Evolutionary conservation across 1,140 invertebrate species (phyloP).

Genomic region (Lepidotrigona ventralis): DNA sequence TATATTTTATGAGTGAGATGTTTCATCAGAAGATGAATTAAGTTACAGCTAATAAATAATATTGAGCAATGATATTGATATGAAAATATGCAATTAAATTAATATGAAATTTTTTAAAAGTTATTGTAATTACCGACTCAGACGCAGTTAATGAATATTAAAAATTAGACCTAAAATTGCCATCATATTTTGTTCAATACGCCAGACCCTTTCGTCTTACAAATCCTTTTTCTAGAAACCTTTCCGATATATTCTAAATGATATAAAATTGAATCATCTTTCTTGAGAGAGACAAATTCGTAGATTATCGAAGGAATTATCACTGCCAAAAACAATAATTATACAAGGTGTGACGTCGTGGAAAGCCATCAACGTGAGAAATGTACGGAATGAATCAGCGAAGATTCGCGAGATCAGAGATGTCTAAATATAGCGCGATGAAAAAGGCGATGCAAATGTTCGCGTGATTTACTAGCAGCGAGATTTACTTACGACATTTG

Average conservation of each 20-base stretch:
- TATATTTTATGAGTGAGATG: too few species aligned
- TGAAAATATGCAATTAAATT: too few species aligned
- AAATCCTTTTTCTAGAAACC: neutral
- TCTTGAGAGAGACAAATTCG: neutral
- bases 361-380: neutral
- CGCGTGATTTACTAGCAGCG: neutral
- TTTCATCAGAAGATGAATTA: too few species aligned
- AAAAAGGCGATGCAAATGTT: constrained; percentile 33
- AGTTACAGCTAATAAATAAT: too few species aligned
- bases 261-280: rapidly evolving
- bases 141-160: neutral
- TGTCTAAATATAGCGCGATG: constrained; percentile 24
- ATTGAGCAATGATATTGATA: too few species aligned
- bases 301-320: too few species aligned
- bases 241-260: neutral
- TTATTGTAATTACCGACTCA: too few species aligned
- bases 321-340: neutral
- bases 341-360: neutral
- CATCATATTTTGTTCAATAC: neutral
- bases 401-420: constrained; percentile 1
- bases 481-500: constrained; percentile 34
- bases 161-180: neutral
- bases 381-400: constrained; percentile 18
- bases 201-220: neutral
- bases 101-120: too few species aligned